Conservation (phyloP, 2,797 vertebrate species). For the Sus cebifrons region DNA sequence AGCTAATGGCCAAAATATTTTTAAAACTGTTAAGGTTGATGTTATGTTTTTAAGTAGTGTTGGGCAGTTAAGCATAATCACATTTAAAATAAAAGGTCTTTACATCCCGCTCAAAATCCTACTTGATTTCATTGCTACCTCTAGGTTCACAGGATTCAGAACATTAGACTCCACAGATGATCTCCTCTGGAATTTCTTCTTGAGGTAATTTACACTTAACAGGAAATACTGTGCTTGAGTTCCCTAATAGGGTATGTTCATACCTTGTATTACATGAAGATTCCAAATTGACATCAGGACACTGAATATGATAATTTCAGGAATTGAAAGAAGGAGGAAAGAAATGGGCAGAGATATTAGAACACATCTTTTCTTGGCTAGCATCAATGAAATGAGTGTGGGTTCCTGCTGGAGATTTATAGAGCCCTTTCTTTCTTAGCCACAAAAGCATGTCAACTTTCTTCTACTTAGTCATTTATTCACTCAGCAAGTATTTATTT, state of each 20-base stretch:
- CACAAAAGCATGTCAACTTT: not conserved
- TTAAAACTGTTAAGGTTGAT: not conserved
- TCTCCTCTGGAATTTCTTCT: slow-evolving; percentile 75
- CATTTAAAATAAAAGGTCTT: slow-evolving; percentile 51
- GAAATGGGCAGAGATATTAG: slow-evolving; percentile 65
- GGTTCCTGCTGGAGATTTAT: not conserved
- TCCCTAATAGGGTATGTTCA: slow-evolving; percentile 76
- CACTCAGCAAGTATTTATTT: not conserved
- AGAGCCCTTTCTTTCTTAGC: not conserved
- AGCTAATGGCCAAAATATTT: slow-evolving; percentile 23
- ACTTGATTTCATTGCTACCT: slow-evolving; percentile 59
- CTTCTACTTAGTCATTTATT: slow-evolving; percentile 54
- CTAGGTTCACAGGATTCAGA: slow-evolving; percentile 69
- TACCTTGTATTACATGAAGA: slow-evolving; percentile 73
- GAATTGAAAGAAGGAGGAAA: slow-evolving; percentile 71
- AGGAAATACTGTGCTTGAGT: slow-evolving; percentile 71
- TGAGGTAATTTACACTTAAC: slow-evolving; percentile 79
- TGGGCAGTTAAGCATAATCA: slow-evolving; percentile 3
- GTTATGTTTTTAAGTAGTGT: not conserved
- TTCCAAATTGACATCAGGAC: slow-evolving; percentile 73
- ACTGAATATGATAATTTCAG: slow-evolving; percentile 66
- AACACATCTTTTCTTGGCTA: not conserved
- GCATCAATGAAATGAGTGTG: not conserved
- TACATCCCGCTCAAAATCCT: slow-evolving; percentile 65
- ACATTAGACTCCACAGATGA: slow-evolving; percentile 67